Evolutionary conservation across 30 jellyfish, hydroid and myxozoan species (phyloP).

Genomic region (Aurelia sp.): DNA sequence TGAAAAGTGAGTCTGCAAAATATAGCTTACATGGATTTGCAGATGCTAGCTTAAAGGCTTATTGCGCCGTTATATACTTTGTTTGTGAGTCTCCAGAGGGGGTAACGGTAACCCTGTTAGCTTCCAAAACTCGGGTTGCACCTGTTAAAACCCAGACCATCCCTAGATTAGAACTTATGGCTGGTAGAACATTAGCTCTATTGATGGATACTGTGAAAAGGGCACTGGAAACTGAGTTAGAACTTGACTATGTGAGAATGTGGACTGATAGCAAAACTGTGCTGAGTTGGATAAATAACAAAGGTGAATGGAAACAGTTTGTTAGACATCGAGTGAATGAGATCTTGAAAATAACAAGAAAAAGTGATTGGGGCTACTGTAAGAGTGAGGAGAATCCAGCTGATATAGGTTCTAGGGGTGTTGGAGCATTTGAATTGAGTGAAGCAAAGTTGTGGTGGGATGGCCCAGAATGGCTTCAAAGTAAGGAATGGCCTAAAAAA

Average conservation of each 20-base stretch:
- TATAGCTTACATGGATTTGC: too few relatives aligned
- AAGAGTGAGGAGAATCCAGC: background rate
- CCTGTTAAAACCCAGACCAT: too few relatives aligned
- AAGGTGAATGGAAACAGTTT: background rate
- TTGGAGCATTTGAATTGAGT: slow-evolving; percentile 12
- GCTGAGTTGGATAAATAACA: slow-evolving; percentile 16
- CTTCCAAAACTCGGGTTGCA: too few relatives aligned
- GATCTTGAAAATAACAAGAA: too few relatives aligned
- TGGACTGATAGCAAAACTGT: slow-evolving; percentile 28
- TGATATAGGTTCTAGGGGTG: background rate
- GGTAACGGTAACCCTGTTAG: too few relatives aligned
- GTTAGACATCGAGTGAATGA: too few relatives aligned
- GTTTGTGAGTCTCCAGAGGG: too few relatives aligned
- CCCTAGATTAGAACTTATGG: too few relatives aligned
- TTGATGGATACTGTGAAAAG: background rate
- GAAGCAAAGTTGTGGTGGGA: slow-evolving; percentile 42
- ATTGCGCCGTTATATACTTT: too few relatives aligned
- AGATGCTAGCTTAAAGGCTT: too few relatives aligned
- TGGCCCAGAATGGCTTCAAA: background rate
- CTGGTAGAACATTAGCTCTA: background rate
- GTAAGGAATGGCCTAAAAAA: slow-evolving; percentile 54
- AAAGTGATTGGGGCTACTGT: too few relatives aligned
- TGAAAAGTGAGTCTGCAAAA: too few relatives aligned
- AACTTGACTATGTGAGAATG: background rate
- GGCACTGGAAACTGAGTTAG: background rate